Base-by-base conservation (phyloP, 2,888 invertebrate genomes). In the Taenaris catops region DNA sequence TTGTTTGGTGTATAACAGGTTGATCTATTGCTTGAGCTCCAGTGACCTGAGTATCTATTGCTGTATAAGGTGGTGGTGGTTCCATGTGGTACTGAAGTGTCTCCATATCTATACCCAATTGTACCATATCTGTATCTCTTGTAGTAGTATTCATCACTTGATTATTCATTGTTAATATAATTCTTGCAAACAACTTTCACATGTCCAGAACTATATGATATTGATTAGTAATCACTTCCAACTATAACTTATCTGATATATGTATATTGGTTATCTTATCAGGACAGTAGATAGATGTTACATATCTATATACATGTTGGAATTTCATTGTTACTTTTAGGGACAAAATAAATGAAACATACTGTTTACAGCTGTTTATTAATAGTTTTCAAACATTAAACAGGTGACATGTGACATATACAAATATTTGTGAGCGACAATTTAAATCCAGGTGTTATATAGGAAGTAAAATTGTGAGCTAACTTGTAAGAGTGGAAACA, bases 11-110 rank as follows among this genome's bases (percentile, higher is more conserved):
- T 25, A 67, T 49, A 3, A 63, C 43, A 3, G 63, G 67, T 25
- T 60, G 66, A 26, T 36, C 52, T 17, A 50, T 56, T 28, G 51
- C 46, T 16, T 26, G 25, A n/a, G 8, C 21, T 8, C 1, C 7
- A 4, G 4, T 10, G 3, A 4, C 11, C 2, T 1, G 1, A 20
- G 32, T 27, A 14, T 51, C 54, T 11, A 29, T 35, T 3, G 49
- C 45, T 0, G 67, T 54, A 44, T 84, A 84, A 0, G 83, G 74
- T 1, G 84, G 83, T 3, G 83, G 84, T 7, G 68, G 71, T 10
- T 73, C 70, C 18, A 58, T 49, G 7, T 20, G 46, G 4, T 47
- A 45, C n/a, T 21, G 34, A 1, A 50, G 40, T 34, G 46, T 49
- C 27, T 60, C 67, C 40, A 53, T 49, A 8, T 50, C 55, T 21